Evolutionary conservation across 2,113 vertebrate species (phyloP), one percentile per base, ranked within the genome.

Genomic region (Syngnathus floridae): DNA sequence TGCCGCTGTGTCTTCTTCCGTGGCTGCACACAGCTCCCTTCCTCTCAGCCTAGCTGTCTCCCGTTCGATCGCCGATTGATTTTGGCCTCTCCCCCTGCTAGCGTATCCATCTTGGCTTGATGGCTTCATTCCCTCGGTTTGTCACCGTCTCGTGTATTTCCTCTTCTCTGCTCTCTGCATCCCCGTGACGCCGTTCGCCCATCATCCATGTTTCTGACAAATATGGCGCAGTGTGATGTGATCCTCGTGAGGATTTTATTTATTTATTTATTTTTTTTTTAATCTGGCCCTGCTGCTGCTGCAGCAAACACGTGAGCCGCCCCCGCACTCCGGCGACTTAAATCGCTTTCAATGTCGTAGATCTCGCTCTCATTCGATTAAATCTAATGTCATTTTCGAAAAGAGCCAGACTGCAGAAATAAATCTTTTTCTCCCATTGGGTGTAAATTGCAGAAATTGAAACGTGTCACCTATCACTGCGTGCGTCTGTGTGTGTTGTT

Each of bases 251-350:
- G 59, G 7, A 13, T 62, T 16, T n/a, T n/a, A 14, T 48, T 48
- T 55, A 12, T 55, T 45, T 64, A 26, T 48, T 46, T 45, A 31
- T 2, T 65, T 55, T 72, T 2, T 65, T 55, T 72, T 75, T 78
- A 83, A 84, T 83, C 22, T 56, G 12, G 54, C 54, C 54, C 82
- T 72, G 67, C 57, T 74, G 73, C 45, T 58, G 70, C 57, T 79
- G 52, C 69, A 51, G 60, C 46, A 48, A 55, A 46, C 45, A 65
- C 67, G 55, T 3, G 3, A 65, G 49, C 60, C 22, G 5, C 72
- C 70, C 82, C 71, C 65, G 1, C 72, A 49, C 69, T 37, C 66
- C 62, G 63, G 41, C 14, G 46, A 60, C n/a, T 51, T 51, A n/a
- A 21, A 51, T 10, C 48, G 48, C 48, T 51, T 31, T 51, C 55